Conservation (phyloP, 2,888 invertebrate genomes). For the Thumatha senex region DNA sequence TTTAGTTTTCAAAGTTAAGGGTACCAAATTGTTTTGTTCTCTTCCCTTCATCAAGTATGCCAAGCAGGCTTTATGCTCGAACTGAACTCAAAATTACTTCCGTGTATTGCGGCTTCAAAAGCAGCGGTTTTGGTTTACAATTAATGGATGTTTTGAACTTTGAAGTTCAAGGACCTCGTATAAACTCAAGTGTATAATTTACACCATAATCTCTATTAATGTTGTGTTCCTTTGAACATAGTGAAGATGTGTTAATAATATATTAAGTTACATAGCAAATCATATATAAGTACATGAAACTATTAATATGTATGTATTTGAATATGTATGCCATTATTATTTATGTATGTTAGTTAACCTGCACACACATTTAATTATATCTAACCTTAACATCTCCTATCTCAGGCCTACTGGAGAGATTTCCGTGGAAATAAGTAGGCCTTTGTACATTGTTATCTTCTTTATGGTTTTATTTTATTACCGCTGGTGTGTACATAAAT, state of each 20-base stretch:
- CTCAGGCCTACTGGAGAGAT: too few species aligned
- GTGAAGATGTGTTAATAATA: not conserved
- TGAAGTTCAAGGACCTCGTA: not conserved
- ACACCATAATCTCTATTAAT: not conserved
- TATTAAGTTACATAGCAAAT: not conserved
- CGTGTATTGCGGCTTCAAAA: constrained; percentile 29
- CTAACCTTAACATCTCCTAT: too few species aligned
- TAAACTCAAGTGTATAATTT: not conserved
- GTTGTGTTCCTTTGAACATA: not conserved
- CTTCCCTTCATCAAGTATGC: constrained; percentile 53
- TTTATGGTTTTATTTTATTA: too few species aligned
- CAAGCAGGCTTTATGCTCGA: constrained; percentile 25
- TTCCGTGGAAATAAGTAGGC: too few species aligned
- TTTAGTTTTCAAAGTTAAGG: constrained; percentile 33
- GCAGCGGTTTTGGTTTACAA: constrained; percentile 10
- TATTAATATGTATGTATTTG: too few species aligned
- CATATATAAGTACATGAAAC: too few species aligned
- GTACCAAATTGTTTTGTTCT: constrained; percentile 44
- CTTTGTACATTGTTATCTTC: too few species aligned
- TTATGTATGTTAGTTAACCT: too few species aligned
- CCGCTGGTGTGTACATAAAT: too few species aligned
- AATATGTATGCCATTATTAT: too few species aligned
- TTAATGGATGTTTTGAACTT: constrained; percentile 13
- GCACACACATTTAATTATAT: too few species aligned
- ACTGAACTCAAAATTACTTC: constrained; percentile 43